A percentile compares a stretch with the other conserved stretches of the same genome.
Evolutionary conservation across 2,888 invertebrate genomes (phyloP).

Genomic region (Hypselothyrea guttata): DNA sequence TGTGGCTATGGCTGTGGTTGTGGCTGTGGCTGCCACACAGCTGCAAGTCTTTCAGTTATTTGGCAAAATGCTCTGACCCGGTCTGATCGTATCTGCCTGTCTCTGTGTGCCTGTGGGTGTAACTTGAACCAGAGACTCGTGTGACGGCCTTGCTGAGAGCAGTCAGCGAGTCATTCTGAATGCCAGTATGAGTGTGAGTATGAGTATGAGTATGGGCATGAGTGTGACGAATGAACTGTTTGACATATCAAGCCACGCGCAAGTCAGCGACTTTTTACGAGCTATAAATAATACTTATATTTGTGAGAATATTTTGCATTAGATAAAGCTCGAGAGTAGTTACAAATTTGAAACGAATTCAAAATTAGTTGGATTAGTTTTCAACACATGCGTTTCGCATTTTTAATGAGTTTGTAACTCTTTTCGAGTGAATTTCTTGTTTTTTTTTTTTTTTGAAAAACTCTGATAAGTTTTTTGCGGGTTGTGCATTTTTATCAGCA

Average conservation of each 20-base stretch:
- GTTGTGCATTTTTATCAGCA: not conserved
- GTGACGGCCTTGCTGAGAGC: conserved; percentile 15
- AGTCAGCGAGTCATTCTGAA: conserved; percentile 8
- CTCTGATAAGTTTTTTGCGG: not conserved
- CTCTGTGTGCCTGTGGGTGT: conserved; percentile 1
- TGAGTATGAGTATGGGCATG: not conserved
- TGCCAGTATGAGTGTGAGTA: conserved; percentile 5
- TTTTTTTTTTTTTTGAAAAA: too few species aligned
- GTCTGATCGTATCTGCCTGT: not conserved
- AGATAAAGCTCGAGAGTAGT: conserved; percentile 13
- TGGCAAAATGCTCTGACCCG: not conserved
- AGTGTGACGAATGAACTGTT: conserved; percentile 10
- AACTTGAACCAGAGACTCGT: conserved; percentile 11
- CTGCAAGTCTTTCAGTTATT: conserved; percentile 17
- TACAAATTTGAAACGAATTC: not conserved
- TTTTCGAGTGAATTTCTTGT: too few species aligned
- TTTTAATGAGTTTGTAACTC: conserved; percentile 9
- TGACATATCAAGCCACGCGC: conserved; percentile 43
- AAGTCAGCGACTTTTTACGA: conserved; percentile 1
- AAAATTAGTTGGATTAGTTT: not conserved
- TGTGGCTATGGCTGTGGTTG: conserved; percentile 1
- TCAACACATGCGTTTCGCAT: conserved; percentile 13
- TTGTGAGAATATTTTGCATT: conserved; percentile 25
- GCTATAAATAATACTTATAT: conserved; percentile 26
- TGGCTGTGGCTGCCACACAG: conserved; percentile 6